phyloP scores from a whole-genome alignment of 2,888 invertebrate genomes.

The Lasioglossum calceatum region DNA sequence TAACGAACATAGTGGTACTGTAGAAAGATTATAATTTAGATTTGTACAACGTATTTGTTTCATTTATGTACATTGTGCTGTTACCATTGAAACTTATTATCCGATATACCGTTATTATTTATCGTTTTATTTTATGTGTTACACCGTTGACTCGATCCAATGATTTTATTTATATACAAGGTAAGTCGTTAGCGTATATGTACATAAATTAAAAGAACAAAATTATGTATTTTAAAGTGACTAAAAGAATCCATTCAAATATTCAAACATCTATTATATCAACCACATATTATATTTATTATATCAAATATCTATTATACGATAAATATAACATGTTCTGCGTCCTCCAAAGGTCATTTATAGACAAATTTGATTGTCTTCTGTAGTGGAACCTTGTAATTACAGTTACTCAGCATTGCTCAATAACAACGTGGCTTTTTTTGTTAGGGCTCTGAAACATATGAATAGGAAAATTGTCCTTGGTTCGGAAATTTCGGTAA shows the following conservation, averaged over 20 bases:
- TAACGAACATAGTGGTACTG: constrained; percentile 71
- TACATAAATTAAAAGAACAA: not conserved
- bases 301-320: too few species aligned
- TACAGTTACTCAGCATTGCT: constrained; percentile 45
- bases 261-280: too few species aligned
- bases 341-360: constrained; percentile 65
- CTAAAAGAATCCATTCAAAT: not conserved
- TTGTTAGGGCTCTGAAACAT: constrained; percentile 90
- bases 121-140: constrained; percentile 56
- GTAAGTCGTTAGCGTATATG: constrained; percentile 48
- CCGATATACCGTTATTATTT: constrained; percentile 59
- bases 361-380: constrained; percentile 45
- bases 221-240: not conserved
- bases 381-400: constrained; percentile 45
- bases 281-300: too few species aligned
- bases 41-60: constrained; percentile 42
- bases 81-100: constrained; percentile 40
- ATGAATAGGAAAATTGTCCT: constrained; percentile 94
- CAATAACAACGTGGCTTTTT: constrained; percentile 75
- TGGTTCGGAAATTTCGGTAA: constrained; percentile 89
- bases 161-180: constrained; percentile 49
- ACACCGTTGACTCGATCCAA: constrained; percentile 48
- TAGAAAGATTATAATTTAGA: constrained; percentile 49
- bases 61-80: constrained; percentile 36
- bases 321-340: constrained; percentile 36